phyloP scores from a whole-genome alignment of 2,113 vertebrate species.

The Eleginops maclovinus region DNA sequence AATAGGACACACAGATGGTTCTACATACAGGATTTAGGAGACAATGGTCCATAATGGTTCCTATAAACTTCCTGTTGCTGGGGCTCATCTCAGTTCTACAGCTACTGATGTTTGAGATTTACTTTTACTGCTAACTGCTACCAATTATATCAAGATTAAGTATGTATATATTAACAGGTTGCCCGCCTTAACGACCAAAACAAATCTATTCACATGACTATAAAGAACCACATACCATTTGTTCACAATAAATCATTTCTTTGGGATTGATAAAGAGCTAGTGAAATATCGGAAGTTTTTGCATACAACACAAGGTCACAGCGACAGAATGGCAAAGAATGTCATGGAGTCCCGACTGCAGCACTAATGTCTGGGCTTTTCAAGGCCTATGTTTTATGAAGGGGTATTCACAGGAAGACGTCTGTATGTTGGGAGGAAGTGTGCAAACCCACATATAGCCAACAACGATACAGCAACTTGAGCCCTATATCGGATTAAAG shows the following conservation, averaged over 20 bases:
- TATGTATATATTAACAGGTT: too few species aligned
- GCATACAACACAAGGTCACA: neutral
- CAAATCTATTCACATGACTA: neutral
- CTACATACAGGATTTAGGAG: slow-evolving; percentile 45
- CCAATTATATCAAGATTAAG: neutral
- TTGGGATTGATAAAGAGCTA: neutral
- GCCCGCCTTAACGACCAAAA: slow-evolving; percentile 1
- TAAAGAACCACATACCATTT: neutral
- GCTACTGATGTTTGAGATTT: slow-evolving; percentile 7
- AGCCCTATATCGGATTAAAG: neutral
- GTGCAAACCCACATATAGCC: slow-evolving; percentile 15
- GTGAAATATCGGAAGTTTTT: neutral
- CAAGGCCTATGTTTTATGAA: slow-evolving; percentile 6
- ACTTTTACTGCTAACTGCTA: neutral
- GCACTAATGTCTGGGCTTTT: too few species aligned
- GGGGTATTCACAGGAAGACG: slow-evolving; percentile 6
- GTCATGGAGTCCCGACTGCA: neutral
- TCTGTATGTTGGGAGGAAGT: slow-evolving; percentile 12
- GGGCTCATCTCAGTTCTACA: neutral
- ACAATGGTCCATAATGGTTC: slow-evolving; percentile 30
- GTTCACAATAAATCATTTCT: slow-evolving; percentile 8
- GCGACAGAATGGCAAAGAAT: neutral
- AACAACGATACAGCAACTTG: neutral
- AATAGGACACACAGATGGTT: slow-evolving; percentile 37
- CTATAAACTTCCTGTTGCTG: slow-evolving; percentile 16